These are phyloP conservation scores for Artibeus jamaicensis DNA, from an alignment of 2,797 vertebrate species.

Conservation along the genomic window DNA sequence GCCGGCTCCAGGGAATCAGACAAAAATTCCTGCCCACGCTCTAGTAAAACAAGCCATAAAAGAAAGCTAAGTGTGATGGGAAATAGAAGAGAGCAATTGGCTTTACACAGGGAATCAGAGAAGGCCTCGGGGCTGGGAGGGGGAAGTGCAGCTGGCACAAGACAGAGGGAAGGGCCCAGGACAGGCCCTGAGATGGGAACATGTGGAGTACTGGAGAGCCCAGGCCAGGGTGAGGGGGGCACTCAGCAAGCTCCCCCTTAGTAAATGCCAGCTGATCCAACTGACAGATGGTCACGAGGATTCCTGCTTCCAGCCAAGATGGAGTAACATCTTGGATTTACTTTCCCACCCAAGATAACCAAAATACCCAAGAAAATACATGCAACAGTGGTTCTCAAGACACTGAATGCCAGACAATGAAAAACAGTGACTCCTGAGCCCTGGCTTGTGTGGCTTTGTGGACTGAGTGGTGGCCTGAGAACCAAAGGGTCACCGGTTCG, in stretches of 20 bases:
- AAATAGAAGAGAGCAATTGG: not conserved
- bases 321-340: not conserved
- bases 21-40: not conserved
- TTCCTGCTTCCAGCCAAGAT: not conserved
- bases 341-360: not conserved
- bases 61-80: not conserved
- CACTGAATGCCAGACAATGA: not conserved
- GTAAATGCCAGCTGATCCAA: not conserved
- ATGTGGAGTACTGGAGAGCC: not conserved
- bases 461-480: no score
- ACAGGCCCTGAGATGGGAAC: not conserved
- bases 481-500: no score
- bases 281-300: not conserved
- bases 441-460: no score
- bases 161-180: not conserved
- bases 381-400: not conserved
- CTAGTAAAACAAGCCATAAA: not conserved
- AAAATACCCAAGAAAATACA: not conserved
- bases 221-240: not conserved
- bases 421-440: not conserved
- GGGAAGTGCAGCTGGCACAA: not conserved
- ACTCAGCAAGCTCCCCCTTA: not conserved
- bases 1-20: not conserved
- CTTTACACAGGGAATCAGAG: not conserved
- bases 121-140: not conserved